phyloP scores from a whole-genome alignment of 1,140 invertebrate genomes.

The Macrosteles quadrilineatus region DNA sequence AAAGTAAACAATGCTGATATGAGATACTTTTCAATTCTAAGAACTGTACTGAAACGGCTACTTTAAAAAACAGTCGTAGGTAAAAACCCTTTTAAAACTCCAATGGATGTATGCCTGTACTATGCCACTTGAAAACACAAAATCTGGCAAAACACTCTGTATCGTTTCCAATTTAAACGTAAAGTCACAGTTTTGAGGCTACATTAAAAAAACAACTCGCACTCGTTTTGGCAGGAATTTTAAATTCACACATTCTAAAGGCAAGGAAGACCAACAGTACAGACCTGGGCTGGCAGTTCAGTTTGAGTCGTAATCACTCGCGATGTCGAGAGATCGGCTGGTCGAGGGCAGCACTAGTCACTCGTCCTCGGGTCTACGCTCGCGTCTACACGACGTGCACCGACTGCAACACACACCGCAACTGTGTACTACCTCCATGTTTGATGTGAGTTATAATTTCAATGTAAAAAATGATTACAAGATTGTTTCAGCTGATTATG shows the following conservation, averaged over 20 bases:
- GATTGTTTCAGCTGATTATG: neutral
- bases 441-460: neutral
- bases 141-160: too few species aligned
- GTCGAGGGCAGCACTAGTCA: constrained; percentile 16
- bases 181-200: too few species aligned
- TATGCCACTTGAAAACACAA: too few species aligned
- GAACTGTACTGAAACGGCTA: too few species aligned
- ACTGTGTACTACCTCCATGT: too few species aligned
- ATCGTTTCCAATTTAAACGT: too few species aligned
- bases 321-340: neutral
- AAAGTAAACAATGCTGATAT: too few species aligned
- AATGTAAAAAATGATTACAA: neutral
- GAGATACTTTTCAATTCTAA: too few species aligned
- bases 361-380: constrained; percentile 17
- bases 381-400: constrained; percentile 25
- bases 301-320: neutral
- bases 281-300: neutral
- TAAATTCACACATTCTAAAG: neutral
- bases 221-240: neutral
- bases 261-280: neutral
- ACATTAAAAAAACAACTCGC: neutral
- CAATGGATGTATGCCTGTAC: too few species aligned
- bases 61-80: too few species aligned
- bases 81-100: too few species aligned
- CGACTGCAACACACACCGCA: constrained; percentile 17